Evolutionary conservation across 2,797 vertebrate genomes (phyloP), one percentile per base, ranked within the genome.

Genomic region (Acanthis flammea): DNA sequence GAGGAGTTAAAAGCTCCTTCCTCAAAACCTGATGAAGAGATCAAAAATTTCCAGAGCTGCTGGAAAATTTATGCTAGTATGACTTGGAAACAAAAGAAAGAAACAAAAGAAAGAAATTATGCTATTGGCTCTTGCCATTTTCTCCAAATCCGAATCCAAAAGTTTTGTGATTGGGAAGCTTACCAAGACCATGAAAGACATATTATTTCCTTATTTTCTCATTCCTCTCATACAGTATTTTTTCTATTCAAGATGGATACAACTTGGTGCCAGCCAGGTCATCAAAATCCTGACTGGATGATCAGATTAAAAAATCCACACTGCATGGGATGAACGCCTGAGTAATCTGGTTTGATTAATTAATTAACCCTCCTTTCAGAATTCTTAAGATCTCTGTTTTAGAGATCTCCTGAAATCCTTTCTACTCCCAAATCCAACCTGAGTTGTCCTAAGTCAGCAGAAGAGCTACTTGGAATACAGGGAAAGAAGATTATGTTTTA

Each of bases 41-140:
- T 65, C 6, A n/a, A 63, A 72, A 27, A 12, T 78, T 86, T 84
- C 41, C 25, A 45, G 14, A 60, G 11, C 3, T 22, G 2, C 41
- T 47, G n/a, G 8, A 37, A 10, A 73, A 47, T 4, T 66, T 35
- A 30, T 12, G 16, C 1, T 41, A 33, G 3, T 25, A 25, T 7
- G 27, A 41, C 23, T 42, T 80, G 15, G 11, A 73, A 92, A 66
- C n/a, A 18, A 12, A 35, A 35, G 35, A 35, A 35, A 35, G 7
- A 0, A 86, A 4, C 2, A 61, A 73, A 83, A 50, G 4, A 30
- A 54, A 67, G 1, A 61, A 76, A 80, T 18, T 14, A 19, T 58
- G 9, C 4, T 54, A 4, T 12, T 5, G 33, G 0, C 30, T 42
- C 16, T 54, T 7, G 2, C 6, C 3, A 58, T 62, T 58, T 70